These are phyloP conservation scores for Halichoeres trimaculatus DNA, from an alignment of 2,113 vertebrate species.

Conservation along the genomic window DNA sequence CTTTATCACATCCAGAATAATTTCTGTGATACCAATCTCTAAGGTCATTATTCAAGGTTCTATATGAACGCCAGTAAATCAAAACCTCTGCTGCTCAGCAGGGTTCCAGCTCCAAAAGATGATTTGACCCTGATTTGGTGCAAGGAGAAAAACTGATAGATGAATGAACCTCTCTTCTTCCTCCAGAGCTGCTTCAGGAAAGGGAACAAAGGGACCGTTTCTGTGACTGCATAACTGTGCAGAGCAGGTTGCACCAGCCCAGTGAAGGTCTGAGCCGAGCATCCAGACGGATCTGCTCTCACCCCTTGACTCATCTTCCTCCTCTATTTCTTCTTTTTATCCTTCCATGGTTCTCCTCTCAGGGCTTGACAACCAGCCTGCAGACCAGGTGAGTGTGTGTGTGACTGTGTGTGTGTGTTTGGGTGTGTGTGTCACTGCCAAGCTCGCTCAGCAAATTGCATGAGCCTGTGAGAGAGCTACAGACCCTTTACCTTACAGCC, in stretches of 20 bases:
- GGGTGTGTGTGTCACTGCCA: too few species aligned
- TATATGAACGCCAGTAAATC: too few species aligned
- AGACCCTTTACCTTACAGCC: background rate
- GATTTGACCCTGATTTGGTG: too few species aligned
- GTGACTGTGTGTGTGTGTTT: too few species aligned
- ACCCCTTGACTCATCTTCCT: background rate
- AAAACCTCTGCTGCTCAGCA: too few species aligned
- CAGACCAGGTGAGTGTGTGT: conserved; percentile 42
- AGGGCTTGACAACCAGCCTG: conserved; percentile 35
- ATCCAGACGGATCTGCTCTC: conserved; percentile 38
- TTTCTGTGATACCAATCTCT: too few species aligned
- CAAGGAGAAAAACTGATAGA: too few species aligned
- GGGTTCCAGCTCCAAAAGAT: too few species aligned
- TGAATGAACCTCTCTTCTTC: conserved; percentile 5
- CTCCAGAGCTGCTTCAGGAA: conserved; percentile 26
- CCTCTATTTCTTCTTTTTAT: conserved; percentile 15
- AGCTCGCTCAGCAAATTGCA: conserved; percentile 53
- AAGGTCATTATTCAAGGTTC: too few species aligned
- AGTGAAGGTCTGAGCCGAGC: conserved; percentile 44
- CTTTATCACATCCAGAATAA: too few species aligned
- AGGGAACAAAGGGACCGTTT: conserved; percentile 44
- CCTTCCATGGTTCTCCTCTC: conserved; percentile 32
- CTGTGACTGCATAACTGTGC: conserved; percentile 21
- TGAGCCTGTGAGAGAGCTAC: conserved; percentile 47
- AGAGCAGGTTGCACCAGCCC: conserved; percentile 50